phyloP scores from a whole-genome alignment of 2,797 vertebrate genomes.

The Micromesistius poutassou region DNA sequence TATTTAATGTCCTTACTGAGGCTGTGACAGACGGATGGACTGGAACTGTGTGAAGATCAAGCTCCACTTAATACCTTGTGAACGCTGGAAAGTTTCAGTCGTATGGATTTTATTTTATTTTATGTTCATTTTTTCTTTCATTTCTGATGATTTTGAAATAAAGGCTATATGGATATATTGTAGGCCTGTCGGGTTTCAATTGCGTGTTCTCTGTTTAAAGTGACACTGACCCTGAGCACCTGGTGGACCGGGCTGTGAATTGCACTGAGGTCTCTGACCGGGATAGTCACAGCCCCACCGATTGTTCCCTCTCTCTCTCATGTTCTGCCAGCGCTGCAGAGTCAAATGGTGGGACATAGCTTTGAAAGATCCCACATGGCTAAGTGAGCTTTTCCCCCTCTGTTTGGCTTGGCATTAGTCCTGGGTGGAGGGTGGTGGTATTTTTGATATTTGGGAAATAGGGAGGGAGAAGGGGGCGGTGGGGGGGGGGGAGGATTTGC shows the following conservation, averaged over 20 bases:
- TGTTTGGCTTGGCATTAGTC: slow-evolving; percentile 11
- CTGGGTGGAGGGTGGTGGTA: slow-evolving; percentile 22
- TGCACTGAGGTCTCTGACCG: background rate
- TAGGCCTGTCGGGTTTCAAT: background rate
- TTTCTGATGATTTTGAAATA: background rate
- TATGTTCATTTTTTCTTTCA: background rate
- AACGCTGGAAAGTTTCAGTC: background rate
- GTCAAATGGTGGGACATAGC: slow-evolving; percentile 28
- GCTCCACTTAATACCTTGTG: background rate
- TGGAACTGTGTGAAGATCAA: background rate
- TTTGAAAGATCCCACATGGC: background rate
- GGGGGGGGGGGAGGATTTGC: background rate
- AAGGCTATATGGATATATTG: background rate
- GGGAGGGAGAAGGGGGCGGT: slow-evolving; percentile 8
- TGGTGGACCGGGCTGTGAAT: background rate
- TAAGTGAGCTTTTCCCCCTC: background rate
- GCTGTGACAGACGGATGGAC: slow-evolving; percentile 30
- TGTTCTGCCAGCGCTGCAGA: slow-evolving; percentile 39
- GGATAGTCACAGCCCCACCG: background rate
- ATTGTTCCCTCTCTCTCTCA: background rate
- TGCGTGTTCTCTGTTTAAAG: background rate
- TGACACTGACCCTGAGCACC: background rate
- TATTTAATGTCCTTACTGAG: slow-evolving; percentile 32
- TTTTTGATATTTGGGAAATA: slow-evolving; percentile 15
- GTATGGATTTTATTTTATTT: slow-evolving; percentile 12